Percentiles rank a stretch among this genome's conserved stretches.
phyloP scores from a whole-genome alignment of 2,888 invertebrate species.

The Leptura quadrifasciata region DNA sequence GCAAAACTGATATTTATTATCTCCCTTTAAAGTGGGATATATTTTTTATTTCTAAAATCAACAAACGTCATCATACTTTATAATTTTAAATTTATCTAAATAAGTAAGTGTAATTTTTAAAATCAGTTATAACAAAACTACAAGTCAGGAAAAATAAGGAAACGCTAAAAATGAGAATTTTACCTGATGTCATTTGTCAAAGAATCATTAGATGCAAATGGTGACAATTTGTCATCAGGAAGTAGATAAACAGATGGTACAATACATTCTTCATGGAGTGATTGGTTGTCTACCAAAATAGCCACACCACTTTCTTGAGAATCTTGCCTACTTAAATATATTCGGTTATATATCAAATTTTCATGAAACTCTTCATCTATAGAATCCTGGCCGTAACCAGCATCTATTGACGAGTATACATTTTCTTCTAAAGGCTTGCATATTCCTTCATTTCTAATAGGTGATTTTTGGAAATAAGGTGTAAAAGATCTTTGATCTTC shows the following conservation, averaged over 20 bases:
- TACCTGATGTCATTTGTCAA: slow-evolving; percentile 83
- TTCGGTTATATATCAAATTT: slow-evolving; percentile 85
- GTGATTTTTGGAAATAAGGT: slow-evolving; percentile 75
- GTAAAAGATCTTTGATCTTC: slow-evolving; percentile 65
- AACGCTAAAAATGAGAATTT: slow-evolving; percentile 20
- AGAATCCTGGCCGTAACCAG: slow-evolving; percentile 71
- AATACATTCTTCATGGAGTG: slow-evolving; percentile 75
- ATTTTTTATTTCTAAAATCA: too few species aligned
- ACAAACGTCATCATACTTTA: too few species aligned
- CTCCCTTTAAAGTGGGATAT: too few species aligned
- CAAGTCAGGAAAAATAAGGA: neutral
- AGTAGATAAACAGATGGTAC: slow-evolving; percentile 72
- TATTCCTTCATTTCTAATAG: slow-evolving; percentile 66
- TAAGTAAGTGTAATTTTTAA: too few species aligned
- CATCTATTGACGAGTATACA: slow-evolving; percentile 69
- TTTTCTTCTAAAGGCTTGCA: slow-evolving; percentile 66
- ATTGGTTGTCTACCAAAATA: slow-evolving; percentile 64
- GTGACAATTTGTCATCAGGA: slow-evolving; percentile 78
- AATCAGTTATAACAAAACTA: too few species aligned
- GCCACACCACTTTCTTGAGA: slow-evolving; percentile 47
- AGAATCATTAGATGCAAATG: slow-evolving; percentile 89
- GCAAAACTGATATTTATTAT: too few species aligned
- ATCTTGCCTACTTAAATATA: slow-evolving; percentile 76
- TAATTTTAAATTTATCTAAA: too few species aligned
- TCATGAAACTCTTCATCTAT: slow-evolving; percentile 87